Percentiles rank a stretch among this genome's conserved stretches.
These are phyloP conservation scores for Drosophila nasuta DNA, from an alignment of 1,140 invertebrate genomes.

Conservation along the genomic window DNA sequence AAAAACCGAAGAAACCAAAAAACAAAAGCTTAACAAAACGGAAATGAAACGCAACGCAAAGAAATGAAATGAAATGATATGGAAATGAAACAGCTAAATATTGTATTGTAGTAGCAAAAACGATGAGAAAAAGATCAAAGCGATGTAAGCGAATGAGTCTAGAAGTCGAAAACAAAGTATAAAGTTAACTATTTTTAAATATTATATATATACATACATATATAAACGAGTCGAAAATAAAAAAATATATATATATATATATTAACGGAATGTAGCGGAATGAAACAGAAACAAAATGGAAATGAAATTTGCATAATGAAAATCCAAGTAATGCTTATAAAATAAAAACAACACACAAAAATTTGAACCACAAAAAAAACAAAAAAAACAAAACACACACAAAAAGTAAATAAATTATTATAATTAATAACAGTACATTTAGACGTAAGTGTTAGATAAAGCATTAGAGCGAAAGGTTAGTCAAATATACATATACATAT, in stretches of 20 bases:
- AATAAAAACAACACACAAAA: neutral
- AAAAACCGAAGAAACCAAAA: constrained; percentile 17
- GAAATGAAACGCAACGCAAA: constrained; percentile 8
- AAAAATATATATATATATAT: constrained; percentile 30
- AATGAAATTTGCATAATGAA: constrained; percentile 19
- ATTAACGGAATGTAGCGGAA: constrained; percentile 34
- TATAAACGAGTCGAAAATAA: constrained; percentile 35
- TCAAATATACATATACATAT: constrained; percentile 66
- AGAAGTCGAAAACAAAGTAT: constrained; percentile 74
- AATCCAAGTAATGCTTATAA: constrained; percentile 40
- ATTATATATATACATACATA: constrained; percentile 50
- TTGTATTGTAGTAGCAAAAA: neutral
- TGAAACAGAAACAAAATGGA: constrained; percentile 23
- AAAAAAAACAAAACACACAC: constrained; percentile 1
- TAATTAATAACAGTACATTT: constrained; percentile 23
- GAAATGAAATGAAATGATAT: constrained; percentile 35
- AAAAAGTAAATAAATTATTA: constrained; percentile 21
- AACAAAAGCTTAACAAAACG: constrained; percentile 2
- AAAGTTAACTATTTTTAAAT: constrained; percentile 83
- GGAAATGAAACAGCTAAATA: constrained; percentile 22
- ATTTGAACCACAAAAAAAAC: neutral
- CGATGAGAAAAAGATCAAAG: constrained; percentile 26
- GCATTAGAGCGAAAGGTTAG: constrained; percentile 48
- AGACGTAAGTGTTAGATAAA: constrained; percentile 48
- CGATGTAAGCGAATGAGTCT: constrained; percentile 37